phyloP scores from a whole-genome alignment of 2,113 vertebrate genomes.

The Oceanites oceanicus region DNA sequence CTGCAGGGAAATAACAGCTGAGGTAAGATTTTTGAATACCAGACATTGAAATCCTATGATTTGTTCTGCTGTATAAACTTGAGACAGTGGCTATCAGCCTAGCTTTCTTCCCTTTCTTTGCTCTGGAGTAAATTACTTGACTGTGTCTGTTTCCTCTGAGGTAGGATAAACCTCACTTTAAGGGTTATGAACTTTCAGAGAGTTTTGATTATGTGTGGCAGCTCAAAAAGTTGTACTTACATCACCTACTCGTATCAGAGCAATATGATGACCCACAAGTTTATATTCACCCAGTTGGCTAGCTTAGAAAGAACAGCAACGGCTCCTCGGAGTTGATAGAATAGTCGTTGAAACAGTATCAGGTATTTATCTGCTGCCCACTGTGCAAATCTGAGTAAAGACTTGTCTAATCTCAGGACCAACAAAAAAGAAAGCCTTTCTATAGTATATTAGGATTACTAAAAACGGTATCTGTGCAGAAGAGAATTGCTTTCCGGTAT shows the following conservation, averaged over 20 bases:
- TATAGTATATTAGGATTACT: not conserved
- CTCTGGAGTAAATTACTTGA: not conserved
- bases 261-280: not conserved
- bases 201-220: not conserved
- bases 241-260: not conserved
- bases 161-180: not conserved
- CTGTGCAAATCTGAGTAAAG: not conserved
- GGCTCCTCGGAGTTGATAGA: not conserved
- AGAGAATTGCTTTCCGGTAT: not conserved
- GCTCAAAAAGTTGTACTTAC: not conserved
- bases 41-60: not conserved
- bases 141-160: not conserved
- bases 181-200: not conserved
- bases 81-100: not conserved
- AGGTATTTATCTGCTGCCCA: not conserved
- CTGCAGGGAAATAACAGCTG: not conserved
- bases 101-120: not conserved
- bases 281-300: not conserved
- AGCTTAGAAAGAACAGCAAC: rapidly evolving
- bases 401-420: not conserved
- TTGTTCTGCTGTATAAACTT: not conserved
- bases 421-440: not conserved
- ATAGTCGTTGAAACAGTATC: not conserved
- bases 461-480: not conserved
- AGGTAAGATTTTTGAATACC: not conserved